phyloP scores from a whole-genome alignment of 2,113 vertebrate species.

The Eulemur macaco region DNA sequence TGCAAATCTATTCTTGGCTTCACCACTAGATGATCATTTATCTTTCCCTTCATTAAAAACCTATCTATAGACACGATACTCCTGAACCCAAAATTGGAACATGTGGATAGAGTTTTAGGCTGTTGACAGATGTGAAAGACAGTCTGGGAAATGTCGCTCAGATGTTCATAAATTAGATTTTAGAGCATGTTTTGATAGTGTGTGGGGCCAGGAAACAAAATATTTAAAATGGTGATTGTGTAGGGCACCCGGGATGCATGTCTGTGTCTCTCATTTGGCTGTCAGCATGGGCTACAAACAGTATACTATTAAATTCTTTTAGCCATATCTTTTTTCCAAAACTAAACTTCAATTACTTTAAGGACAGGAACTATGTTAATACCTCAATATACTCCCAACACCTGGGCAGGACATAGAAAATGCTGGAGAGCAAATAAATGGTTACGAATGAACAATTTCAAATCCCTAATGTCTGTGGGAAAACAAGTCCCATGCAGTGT shows the following conservation, averaged over 20 bases:
- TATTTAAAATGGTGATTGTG: not conserved
- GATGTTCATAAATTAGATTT: conserved; percentile 13
- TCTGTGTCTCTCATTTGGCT: not conserved
- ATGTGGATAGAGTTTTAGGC: not conserved
- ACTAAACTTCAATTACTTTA: not conserved
- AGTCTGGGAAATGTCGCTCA: not conserved
- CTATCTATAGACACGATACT: conserved; percentile 60
- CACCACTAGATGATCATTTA: conserved; percentile 25
- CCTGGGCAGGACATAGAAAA: not conserved
- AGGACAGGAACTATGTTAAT: not conserved
- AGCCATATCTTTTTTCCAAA: not conserved
- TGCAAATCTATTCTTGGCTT: conserved; percentile 54
- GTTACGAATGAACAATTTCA: not conserved
- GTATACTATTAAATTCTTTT: not conserved
- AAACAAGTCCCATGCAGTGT: not conserved
- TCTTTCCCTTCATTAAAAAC: conserved; percentile 67
- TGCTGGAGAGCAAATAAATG: not conserved
- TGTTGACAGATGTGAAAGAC: conserved; percentile 55
- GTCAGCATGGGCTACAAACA: not conserved
- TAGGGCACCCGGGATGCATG: not conserved
- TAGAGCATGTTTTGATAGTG: not conserved
- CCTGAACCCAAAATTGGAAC: conserved; percentile 49
- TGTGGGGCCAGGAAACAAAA: not conserved
- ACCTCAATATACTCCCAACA: not conserved
- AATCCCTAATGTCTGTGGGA: not conserved